These are phyloP conservation scores for Caenorhabditis sp. DNA, from an alignment of 2,888 invertebrate genomes.

Conservation along the genomic window DNA sequence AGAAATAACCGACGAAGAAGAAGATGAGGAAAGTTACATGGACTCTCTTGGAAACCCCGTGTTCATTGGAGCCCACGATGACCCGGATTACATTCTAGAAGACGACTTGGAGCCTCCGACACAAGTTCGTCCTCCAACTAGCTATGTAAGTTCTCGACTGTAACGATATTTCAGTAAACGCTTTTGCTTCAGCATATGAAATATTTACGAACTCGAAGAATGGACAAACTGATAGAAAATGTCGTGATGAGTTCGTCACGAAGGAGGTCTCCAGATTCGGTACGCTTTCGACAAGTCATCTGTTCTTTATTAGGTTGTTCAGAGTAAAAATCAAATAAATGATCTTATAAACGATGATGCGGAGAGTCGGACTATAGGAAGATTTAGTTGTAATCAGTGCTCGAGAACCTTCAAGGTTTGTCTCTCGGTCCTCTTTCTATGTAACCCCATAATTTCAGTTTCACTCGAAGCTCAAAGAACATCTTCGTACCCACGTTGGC, in stretches of 20 bases:
- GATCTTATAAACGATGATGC: background rate
- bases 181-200: conserved; percentile 26
- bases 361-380: background rate
- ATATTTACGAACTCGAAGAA: conserved; percentile 26
- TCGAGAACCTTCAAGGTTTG: conserved; percentile 11
- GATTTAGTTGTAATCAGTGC: conserved; percentile 33
- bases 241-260: conserved; percentile 23
- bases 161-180: background rate
- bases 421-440: background rate
- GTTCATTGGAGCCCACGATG: conserved; percentile 41
- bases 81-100: conserved; percentile 12
- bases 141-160: conserved; percentile 11
- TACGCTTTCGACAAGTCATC: background rate
- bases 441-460: conserved; percentile 13
- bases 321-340: background rate
- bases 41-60: conserved; percentile 61
- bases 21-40: conserved; percentile 43
- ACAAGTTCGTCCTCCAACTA: conserved; percentile 19
- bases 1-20: conserved; percentile 44
- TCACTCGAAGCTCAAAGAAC: conserved; percentile 48
- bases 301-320: background rate
- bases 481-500: conserved; percentile 37
- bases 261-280: conserved; percentile 8
- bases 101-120: too few species aligned
- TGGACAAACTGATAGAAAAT: conserved; percentile 46